Evolutionary conservation across 2,797 vertebrate genomes (phyloP), one percentile per base, ranked within the genome.

Genomic region (Halcyon chelicuti): DNA sequence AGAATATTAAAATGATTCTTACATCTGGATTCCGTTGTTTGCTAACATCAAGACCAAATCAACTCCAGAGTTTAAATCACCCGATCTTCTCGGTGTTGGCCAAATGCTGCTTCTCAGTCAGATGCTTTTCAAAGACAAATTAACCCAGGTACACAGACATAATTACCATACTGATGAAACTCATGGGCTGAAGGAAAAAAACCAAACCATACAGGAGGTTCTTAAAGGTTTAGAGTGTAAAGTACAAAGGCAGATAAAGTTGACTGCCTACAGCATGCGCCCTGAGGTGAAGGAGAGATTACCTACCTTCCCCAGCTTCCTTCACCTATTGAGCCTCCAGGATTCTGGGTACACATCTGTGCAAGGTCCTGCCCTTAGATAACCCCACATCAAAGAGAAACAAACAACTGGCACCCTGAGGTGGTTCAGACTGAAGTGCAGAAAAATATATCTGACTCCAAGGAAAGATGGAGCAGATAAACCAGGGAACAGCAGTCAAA

Each of bases 161-260:
- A 87, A 51, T 84, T 68, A 78, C 80, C 68, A 72, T 17, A 29
- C 9, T 28, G 40, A 60, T 76, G n/a, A 63, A 78, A 73, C 9
- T 52, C 28, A 57, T 13, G 17, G 60, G 29, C 31, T 70, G 72
- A 79, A 39, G 19, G 26, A 63, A 52, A 75, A 88, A 91, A 58
- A 22, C 6, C 22, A 25, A 54, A 10, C 1, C 1, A 2, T 14
- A 35, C 2, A 65, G 55, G 35, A 86, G 13, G 12, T 49, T 83
- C 42, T 39, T 40, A 81, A 39, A 88, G 29, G 37, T 42, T 42
- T 47, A 75, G n/a, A 40, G n/a, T 66, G 66, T 73, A 52, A 40
- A 92, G 23, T 81, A 91, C 40, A 70, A 68, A 66, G 39, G 46
- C n/a, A 72, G 74, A 66, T 72, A 63, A 93, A 81, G 44, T 20